phyloP scores from a whole-genome alignment of 2,797 vertebrate species.

The Sebastiscus albofasciatus region DNA sequence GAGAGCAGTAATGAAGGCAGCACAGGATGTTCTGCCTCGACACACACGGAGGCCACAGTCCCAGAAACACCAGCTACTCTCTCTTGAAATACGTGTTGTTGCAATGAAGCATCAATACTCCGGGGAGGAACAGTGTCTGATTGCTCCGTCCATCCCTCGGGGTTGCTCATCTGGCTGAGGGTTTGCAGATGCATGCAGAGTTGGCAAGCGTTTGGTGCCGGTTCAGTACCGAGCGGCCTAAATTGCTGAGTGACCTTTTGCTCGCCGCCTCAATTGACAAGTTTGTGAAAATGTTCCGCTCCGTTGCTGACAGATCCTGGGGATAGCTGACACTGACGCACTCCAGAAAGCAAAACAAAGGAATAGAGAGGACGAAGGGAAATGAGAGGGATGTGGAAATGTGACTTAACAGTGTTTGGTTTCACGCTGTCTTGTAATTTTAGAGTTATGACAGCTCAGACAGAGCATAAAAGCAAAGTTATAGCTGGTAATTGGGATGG shows the following conservation, averaged over 20 bases:
- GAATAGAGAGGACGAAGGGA: not conserved
- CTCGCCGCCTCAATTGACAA: slow-evolving; percentile 47
- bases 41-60: slow-evolving; percentile 27
- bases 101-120: slow-evolving; percentile 9
- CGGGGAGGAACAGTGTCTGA: not conserved
- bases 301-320: slow-evolving; percentile 27
- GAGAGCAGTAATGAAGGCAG: slow-evolving; percentile 47
- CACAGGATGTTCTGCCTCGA: slow-evolving; percentile 51
- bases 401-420: slow-evolving; percentile 27
- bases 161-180: not conserved
- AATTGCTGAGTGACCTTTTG: slow-evolving; percentile 69
- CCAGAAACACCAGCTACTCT: slow-evolving; percentile 3
- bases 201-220: not conserved
- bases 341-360: slow-evolving; percentile 35
- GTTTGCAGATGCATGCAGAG: slow-evolving; percentile 21
- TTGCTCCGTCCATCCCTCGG: not conserved
- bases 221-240: not conserved
- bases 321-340: slow-evolving; percentile 29
- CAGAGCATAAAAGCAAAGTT: slow-evolving; percentile 48
- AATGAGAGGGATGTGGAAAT: slow-evolving; percentile 7
- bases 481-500: slow-evolving; percentile 56
- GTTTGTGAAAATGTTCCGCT: slow-evolving; percentile 61
- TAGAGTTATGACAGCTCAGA: slow-evolving; percentile 60
- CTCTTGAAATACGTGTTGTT: not conserved
- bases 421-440: slow-evolving; percentile 41